Evolutionary conservation across 2,797 vertebrate genomes (phyloP).

Genomic region (Hephaestus fuliginosus): DNA sequence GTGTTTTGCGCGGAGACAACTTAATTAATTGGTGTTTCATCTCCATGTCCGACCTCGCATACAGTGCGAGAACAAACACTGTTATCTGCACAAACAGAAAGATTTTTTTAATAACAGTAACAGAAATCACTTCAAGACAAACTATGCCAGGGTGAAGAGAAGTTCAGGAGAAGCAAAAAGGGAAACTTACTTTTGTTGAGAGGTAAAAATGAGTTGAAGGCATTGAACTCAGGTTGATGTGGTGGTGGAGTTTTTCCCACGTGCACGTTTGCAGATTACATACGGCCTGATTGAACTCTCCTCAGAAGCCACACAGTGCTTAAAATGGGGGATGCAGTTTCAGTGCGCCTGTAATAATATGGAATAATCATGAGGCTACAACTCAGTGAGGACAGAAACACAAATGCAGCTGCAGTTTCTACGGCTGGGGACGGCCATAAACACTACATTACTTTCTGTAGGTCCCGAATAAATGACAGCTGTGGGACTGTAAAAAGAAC

Average conservation of each 20-base stretch:
- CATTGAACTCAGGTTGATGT: not conserved
- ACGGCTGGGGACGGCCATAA: not conserved
- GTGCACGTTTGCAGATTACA: not conserved
- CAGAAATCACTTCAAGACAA: not conserved
- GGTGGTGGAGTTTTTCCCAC: not conserved
- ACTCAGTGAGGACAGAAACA: not conserved
- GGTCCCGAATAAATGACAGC: not conserved
- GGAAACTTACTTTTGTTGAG: not conserved
- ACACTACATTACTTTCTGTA: not conserved
- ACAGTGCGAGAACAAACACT: not conserved
- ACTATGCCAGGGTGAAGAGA: not conserved
- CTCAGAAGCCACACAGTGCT: too few relatives aligned
- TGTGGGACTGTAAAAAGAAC: conserved; percentile 8
- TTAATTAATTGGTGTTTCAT: not conserved
- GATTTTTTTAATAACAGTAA: not conserved
- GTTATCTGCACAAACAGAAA: not conserved
- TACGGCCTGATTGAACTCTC: not conserved
- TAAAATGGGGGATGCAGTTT: not conserved
- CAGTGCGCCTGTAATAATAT: not conserved
- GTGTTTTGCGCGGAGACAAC: not conserved
- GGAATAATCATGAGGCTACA: conserved; percentile 2
- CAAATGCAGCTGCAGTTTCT: not conserved
- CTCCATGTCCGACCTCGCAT: conserved; percentile 8
- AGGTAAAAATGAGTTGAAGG: not conserved
- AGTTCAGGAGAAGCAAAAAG: not conserved